Evolutionary conservation across 2,888 invertebrate species (phyloP), one percentile per base, ranked within the genome.

Genomic region (Ophion ventricosus): DNA sequence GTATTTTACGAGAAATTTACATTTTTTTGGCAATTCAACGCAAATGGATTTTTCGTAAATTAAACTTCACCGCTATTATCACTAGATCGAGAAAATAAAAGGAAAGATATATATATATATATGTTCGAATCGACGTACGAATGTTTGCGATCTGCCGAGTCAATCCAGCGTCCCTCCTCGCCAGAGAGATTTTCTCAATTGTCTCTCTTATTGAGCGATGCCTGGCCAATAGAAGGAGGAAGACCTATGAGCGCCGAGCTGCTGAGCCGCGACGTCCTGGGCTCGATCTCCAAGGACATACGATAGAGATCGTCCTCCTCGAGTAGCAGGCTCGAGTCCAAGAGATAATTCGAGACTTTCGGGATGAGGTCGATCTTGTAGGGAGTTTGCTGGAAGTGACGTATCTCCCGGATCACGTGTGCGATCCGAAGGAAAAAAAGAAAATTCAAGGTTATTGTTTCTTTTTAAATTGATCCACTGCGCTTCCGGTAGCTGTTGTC

Each of bases 401-500:
- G 95, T 87, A 98, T 98, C 94, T 98, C 98, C 75, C 98, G 95
- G 87, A 98, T 98, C 7, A 98, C 98, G 91, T 98, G 98, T 5
- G 98, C 98, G 91, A 98, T 97, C 98, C 98, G 94, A 85, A 86
- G 86, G 7, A 40, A 56, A 66, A 66, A 17, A 54, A 20, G 29
- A 23, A 14, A 29, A 66, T 14, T 75, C 35, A 23, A 57, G 3
- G 8, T 26, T 20, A 11, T 25, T 29, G 73, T 29, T 29, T 40
- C 25, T 17, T 29, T 17, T 56, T 40, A 5, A 35, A 35, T 35
- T 7, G 35, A 35, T 35, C 35, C 7, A 35, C 5, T 7, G 29
- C 29, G 29, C 29, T 29, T 4, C 5, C 29, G 29, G 29, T 29
- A 29, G 29, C 4, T 1, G 5, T 29, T 29, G 29, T 29, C 5